Percentiles rank a stretch among this genome's conserved stretches.
These are phyloP conservation scores for Eremobia ochroleuca DNA, from an alignment of 2,888 invertebrate genomes.

Conservation along the genomic window DNA sequence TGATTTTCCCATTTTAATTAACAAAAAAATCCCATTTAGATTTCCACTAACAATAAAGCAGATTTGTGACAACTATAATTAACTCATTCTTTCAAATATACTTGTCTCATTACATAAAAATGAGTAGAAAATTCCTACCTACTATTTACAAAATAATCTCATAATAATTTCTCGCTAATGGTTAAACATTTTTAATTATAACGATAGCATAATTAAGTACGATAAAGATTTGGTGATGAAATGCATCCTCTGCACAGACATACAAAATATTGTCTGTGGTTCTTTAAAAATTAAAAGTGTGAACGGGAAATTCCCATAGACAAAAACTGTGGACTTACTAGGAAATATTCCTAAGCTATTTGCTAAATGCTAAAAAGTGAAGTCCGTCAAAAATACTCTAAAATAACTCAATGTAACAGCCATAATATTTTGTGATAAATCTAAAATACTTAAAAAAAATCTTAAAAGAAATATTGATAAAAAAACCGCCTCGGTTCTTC, in stretches of 20 bases:
- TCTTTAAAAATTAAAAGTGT: conserved; percentile 18
- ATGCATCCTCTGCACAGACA: conserved; percentile 70
- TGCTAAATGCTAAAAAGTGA: conserved; percentile 23
- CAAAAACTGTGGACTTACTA: conserved; percentile 10
- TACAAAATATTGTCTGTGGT: conserved; percentile 7
- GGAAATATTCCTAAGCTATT: conserved; percentile 26
- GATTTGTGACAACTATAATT: conserved; percentile 29
- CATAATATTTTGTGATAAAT: conserved; percentile 55
- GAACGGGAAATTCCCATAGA: conserved; percentile 37
- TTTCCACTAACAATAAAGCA: neutral
- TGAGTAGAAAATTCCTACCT: conserved; percentile 59
- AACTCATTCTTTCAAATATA: conserved; percentile 26
- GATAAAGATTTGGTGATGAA: conserved; percentile 80
- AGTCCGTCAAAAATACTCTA: conserved; percentile 39
- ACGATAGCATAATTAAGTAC: conserved; percentile 81
- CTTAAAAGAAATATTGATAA: conserved; percentile 11
- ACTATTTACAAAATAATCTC: conserved; percentile 73
- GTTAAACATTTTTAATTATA: conserved; percentile 56
- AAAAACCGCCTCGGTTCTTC: conserved; percentile 27
- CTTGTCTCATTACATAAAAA: conserved; percentile 38
- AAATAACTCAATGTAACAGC: conserved; percentile 58
- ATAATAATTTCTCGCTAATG: conserved; percentile 65
- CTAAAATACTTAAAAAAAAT: conserved; percentile 41
- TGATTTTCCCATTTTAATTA: conserved; percentile 8
- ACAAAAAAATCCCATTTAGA: conserved; percentile 4